Percentiles rank a stretch among this genome's conserved stretches.
These are phyloP conservation scores for Pseudanteris insignis DNA, from an alignment of 2,888 invertebrate species.

Conservation along the genomic window DNA sequence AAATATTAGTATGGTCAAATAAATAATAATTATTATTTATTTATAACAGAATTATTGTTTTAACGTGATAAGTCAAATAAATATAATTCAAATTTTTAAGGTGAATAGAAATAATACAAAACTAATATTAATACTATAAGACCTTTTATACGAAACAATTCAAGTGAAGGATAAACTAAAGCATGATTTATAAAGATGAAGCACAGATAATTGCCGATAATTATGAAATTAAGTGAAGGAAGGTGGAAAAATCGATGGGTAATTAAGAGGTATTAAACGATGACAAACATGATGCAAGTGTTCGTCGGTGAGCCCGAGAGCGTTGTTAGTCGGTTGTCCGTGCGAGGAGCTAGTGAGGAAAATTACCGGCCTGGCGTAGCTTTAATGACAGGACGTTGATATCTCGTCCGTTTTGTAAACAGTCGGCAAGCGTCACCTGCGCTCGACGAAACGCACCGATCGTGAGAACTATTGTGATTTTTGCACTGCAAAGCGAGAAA, in stretches of 20 bases:
- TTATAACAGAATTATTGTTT: too few relatives aligned
- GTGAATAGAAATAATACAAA: too few relatives aligned
- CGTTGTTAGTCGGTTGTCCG: conserved; percentile 3
- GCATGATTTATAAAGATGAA: conserved; percentile 5
- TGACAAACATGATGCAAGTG: conserved; percentile 36
- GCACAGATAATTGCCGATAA: conserved; percentile 15
- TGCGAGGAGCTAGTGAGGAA: conserved; percentile 27
- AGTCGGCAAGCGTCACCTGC: conserved; percentile 32
- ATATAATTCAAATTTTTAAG: too few relatives aligned
- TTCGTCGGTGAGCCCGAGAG: conserved; percentile 20
- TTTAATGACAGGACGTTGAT: conserved; percentile 40
- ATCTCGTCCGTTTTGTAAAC: conserved; percentile 38
- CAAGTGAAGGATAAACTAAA: neutral
- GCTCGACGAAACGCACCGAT: conserved; percentile 25
- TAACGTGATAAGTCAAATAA: too few relatives aligned
- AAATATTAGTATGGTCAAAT: too few relatives aligned
- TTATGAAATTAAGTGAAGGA: conserved; percentile 32
- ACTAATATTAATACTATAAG: too few relatives aligned
- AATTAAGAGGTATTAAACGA: conserved; percentile 31
- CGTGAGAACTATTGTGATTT: conserved; percentile 42
- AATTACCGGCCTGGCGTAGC: conserved; percentile 25
- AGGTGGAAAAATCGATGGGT: conserved; percentile 6
- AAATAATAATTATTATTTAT: too few relatives aligned
- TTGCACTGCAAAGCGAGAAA: conserved; percentile 18
- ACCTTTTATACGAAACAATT: too few relatives aligned